Conservation (phyloP, 2,888 invertebrate species). For the Nomada ferruginata region DNA sequence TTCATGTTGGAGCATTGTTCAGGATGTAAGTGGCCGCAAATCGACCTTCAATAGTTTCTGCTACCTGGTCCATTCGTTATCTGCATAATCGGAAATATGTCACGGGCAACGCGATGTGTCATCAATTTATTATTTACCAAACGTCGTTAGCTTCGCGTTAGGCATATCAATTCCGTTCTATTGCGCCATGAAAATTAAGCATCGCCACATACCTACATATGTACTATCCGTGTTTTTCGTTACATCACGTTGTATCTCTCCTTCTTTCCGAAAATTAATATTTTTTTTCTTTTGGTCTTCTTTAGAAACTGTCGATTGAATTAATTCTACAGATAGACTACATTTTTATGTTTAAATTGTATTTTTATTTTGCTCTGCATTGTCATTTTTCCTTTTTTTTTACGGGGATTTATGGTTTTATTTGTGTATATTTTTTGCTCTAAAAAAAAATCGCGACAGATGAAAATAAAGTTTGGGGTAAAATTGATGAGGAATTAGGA, state of each 20-base stretch:
- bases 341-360: too few relatives aligned
- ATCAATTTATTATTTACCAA: conserved; percentile 72
- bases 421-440: too few relatives aligned
- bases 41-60: conserved; percentile 33
- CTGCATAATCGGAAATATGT: conserved; percentile 56
- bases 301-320: not conserved
- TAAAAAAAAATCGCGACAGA: too few relatives aligned
- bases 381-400: too few relatives aligned
- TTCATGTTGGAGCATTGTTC: not conserved
- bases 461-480: too few relatives aligned
- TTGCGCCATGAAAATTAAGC: conserved; percentile 55
- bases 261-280: not conserved
- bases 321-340: too few relatives aligned
- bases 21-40: conserved; percentile 19
- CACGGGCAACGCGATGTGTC: conserved; percentile 49
- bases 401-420: too few relatives aligned
- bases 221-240: not conserved
- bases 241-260: conserved; percentile 5
- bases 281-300: not conserved
- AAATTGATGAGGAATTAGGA: too few relatives aligned
- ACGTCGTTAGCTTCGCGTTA: conserved; percentile 59
- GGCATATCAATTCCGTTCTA: conserved; percentile 49
- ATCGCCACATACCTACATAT: conserved; percentile 27
- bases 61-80: conserved; percentile 46
- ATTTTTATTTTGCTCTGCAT: not conserved